Evolutionary conservation across 2,888 invertebrate genomes (phyloP), one percentile per base, ranked within the genome.

Genomic region (Venusia cambrica): DNA sequence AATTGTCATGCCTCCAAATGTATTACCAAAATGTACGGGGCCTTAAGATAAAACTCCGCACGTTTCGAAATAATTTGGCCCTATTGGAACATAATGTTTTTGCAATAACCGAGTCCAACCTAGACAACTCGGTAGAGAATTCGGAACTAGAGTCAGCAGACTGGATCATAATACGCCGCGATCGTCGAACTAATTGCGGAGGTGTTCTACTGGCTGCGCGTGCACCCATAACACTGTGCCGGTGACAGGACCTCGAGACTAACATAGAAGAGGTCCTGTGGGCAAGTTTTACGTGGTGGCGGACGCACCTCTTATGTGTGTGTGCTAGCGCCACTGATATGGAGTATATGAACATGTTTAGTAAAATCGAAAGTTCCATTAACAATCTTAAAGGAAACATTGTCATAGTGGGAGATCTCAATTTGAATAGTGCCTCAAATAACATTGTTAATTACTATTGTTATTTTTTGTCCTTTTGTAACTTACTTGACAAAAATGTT

Each of bases 21-120:
- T 29, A 14, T 10, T 29, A 29, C 10, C 29, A 29, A 10, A 20
- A 29, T 8, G 29, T 29, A n/a, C 20, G 29, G 1, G 29, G 29
- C 5, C 20, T 29, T 2, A 29, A 29, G 8, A 29, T 20, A 0
- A 29, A 29, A 2, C 29, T 29, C 4, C n/a, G 4, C 1, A 13
- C 19, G 8, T 28, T 12, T 12, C 18, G 19, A n/a, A 28, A 28
- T 1, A 12, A 5, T 3, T 20, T 10, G n/a, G n/a, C n/a, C n/a
- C n/a, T n/a, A n/a, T n/a, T n/a, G n/a, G 21, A 30, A 10, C 30
- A 30, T 6, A 2, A 16, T 6, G 1, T 31, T 1, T 2, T 31
- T 3, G 31, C 31, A 1, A 3, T 6, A 10, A 19, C 30, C 5
- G 21, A 30, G 10, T 21, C 30, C 1, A 21, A 21, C 10, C 11